These are phyloP conservation scores for Stichopus chloronotus DNA, from an alignment of 35 echinoderm and acorn worm species.

Conservation along the genomic window DNA sequence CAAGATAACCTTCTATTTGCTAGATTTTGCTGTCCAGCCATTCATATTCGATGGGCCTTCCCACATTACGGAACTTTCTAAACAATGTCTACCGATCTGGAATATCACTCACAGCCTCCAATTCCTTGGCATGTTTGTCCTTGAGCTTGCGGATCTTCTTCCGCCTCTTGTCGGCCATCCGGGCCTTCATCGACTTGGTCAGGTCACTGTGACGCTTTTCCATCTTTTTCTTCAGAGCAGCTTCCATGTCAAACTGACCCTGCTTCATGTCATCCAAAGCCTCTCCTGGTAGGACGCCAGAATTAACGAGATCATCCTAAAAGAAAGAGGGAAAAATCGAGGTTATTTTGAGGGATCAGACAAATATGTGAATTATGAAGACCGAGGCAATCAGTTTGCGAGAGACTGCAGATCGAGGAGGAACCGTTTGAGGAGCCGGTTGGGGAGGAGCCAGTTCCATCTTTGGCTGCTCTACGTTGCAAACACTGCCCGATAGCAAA, in stretches of 20 bases:
- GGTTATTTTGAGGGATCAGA: not conserved
- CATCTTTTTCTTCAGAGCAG: conserved; percentile 54
- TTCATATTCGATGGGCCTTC: no score
- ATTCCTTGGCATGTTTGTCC: conserved; percentile 76
- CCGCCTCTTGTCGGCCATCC: conserved; percentile 85
- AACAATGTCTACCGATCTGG: no score
- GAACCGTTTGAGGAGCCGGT: no score
- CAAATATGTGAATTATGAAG: no score
- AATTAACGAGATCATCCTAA: conserved; percentile 60
- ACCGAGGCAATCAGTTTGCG: no score
- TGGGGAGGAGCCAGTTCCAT: no score
- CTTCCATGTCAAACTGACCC: conserved; percentile 80
- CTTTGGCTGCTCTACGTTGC: no score
- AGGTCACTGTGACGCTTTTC: conserved; percentile 70
- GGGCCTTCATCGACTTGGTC: conserved; percentile 78
- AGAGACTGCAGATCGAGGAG: no score
- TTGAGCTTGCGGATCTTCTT: conserved; percentile 87
- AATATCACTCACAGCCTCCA: conserved; percentile 76
- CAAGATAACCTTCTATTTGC: no score
- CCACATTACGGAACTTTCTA: no score
- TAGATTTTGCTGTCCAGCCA: no score
- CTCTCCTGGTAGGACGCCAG: conserved; percentile 53
- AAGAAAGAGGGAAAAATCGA: not conserved
- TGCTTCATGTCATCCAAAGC: conserved; percentile 53
- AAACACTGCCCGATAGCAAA: no score